A percentile compares a stretch with the other conserved stretches of the same genome.
These are phyloP conservation scores for Oscheius onirici DNA, from an alignment of 2,888 invertebrate species.

Conservation along the genomic window DNA sequence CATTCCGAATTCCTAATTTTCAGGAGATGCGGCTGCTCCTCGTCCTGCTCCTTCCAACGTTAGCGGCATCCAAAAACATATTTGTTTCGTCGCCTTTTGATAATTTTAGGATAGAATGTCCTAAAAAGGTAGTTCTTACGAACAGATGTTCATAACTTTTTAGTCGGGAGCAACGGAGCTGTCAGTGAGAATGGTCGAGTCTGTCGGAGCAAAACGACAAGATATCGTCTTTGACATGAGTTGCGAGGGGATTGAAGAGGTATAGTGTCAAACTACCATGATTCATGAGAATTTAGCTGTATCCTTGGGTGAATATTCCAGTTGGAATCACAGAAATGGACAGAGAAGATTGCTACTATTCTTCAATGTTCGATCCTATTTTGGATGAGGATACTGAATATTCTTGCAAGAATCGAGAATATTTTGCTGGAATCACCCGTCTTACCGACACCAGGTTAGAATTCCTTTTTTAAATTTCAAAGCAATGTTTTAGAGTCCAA, in stretches of 20 bases:
- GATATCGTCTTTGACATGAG: slow-evolving; percentile 69
- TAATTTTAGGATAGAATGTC: slow-evolving; percentile 70
- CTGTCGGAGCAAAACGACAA: slow-evolving; percentile 67
- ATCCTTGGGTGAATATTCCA: slow-evolving; percentile 69
- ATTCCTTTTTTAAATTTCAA: not conserved
- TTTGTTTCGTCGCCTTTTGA: slow-evolving; percentile 69
- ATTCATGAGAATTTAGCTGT: slow-evolving; percentile 43
- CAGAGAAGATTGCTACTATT: slow-evolving; percentile 69
- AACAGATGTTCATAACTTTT: not conserved
- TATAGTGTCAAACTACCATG: slow-evolving; percentile 16
- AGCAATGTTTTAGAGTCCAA: slow-evolving; percentile 62
- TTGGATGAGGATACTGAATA: slow-evolving; percentile 56
- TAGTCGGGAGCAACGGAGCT: slow-evolving; percentile 55
- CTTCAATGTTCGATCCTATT: slow-evolving; percentile 65
- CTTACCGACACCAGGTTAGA: slow-evolving; percentile 64
- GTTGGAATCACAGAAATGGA: slow-evolving; percentile 64
- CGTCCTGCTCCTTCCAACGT: not conserved
- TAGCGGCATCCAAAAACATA: slow-evolving; percentile 45
- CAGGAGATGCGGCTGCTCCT: slow-evolving; percentile 16
- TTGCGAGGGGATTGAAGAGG: slow-evolving; percentile 66
- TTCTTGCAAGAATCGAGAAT: slow-evolving; percentile 64
- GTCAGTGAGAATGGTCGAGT: slow-evolving; percentile 69
- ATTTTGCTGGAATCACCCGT: slow-evolving; percentile 69
- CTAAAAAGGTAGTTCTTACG: slow-evolving; percentile 58
- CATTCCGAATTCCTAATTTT: not conserved